Base-by-base conservation (phyloP, 35 echinoderm and acorn worm genomes). In the Patiria miniata region DNA sequence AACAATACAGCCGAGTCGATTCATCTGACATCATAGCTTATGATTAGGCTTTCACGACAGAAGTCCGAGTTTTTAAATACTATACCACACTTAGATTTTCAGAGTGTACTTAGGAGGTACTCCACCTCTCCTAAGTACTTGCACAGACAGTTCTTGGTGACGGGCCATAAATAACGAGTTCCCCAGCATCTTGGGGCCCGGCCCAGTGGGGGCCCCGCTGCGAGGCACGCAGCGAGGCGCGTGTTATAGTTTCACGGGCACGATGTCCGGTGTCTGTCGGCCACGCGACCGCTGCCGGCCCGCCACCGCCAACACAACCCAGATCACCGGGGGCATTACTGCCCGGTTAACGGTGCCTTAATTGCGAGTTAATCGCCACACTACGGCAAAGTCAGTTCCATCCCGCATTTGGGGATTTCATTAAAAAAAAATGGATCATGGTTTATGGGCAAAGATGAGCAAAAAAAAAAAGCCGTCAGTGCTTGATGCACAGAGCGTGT, bases 221-320 rank as follows among this genome's bases (percentile, higher is more conserved):
- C 26, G 65, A 34, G 65, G 26, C 65, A 18, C 23, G 65, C 65
- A 28, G 65, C 21, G 65, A 18, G 65, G 65, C 65, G 65, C 65
- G 65, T 73, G 65, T 73, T 73, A 73, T 73, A 73, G 65, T 73
- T 73, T 73, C 65, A 34, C 15, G 65, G 65, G 65, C 65, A 30
- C 65, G 65, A 73, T 73, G 65, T 34, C 29, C 65, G 26, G 14
- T 26, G 26, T 34, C 34, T 26, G 26, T 30, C 26, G 21, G 65
- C 65, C 23, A 26, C 26, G 26, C 26, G n/a, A 26, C 65, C 65
- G 65, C 65, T 22, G 65, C 65, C 65, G 65, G 30, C 65, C 26
- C 65, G 65, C 65, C 65, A 34, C 22, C 10, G 65, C 65, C 57
- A 7, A 34, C 34, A 73, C 65, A 73, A 34, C 65, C 65, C 65